Evolutionary conservation across 2,113 vertebrate genomes (phyloP).

Genomic region (Hystrix brachyura): DNA sequence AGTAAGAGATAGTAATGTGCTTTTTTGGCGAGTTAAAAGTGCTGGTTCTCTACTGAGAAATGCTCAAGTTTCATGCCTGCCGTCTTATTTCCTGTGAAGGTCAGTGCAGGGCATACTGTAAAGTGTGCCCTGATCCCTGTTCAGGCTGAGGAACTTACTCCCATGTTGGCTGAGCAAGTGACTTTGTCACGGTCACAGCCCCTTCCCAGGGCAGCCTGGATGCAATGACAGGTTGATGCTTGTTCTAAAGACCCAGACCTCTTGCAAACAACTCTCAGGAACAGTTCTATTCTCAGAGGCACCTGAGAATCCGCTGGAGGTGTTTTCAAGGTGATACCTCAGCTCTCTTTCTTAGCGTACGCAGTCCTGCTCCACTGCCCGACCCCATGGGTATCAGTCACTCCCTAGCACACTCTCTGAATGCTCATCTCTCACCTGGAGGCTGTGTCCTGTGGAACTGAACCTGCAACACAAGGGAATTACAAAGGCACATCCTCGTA

Average conservation of each 20-base stretch:
- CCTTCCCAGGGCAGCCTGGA: not conserved
- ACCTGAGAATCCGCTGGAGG: not conserved
- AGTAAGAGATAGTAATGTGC: not conserved
- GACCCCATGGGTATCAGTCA: not conserved
- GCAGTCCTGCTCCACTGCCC: not conserved
- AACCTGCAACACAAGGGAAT: not conserved
- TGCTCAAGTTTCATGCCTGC: not conserved
- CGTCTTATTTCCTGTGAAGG: not conserved
- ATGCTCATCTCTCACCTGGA: not conserved
- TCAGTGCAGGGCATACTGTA: not conserved
- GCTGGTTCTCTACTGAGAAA: not conserved
- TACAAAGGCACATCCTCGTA: not conserved
- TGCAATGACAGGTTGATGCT: not conserved
- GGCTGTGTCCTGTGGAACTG: not conserved
- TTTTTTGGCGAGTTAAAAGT: conserved; percentile 24
- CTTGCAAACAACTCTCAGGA: not conserved
- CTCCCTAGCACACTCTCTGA: not conserved
- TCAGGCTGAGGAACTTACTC: not conserved
- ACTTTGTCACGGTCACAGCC: not conserved
- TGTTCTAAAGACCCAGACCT: not conserved
- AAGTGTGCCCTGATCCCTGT: not conserved
- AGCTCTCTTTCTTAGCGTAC: not conserved
- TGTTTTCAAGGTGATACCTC: not conserved
- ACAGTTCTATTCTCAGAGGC: not conserved
- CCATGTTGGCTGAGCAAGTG: not conserved